Evolutionary conservation across 2,888 invertebrate genomes (phyloP), one percentile per base, ranked within the genome.

Genomic region (Acholoe squamosa): DNA sequence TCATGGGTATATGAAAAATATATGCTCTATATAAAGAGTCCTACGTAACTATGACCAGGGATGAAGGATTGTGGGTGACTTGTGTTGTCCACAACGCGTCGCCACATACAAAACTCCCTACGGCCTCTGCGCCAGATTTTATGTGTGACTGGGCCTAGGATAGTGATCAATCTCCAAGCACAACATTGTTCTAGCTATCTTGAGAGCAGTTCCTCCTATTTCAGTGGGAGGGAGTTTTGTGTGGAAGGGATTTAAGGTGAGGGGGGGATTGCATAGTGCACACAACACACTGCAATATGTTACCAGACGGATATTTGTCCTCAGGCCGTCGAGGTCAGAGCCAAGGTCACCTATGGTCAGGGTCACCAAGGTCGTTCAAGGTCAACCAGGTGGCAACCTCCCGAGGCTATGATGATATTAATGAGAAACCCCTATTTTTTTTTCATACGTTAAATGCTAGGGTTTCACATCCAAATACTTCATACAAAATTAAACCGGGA

Each of bases 1-100:
- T 43, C n/a, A 10, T 10, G 43, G 43, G 43, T 43, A 10, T 43
- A 43, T 7, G 3, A 61, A 61, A 61, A 77, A 90, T 16, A 43
- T 91, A 95, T 92, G 19, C 19, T 43, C 3, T 43, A 52, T 52
- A 84, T 0, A 25, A 54, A 28, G 52, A 28, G 0, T 43, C 25
- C 54, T 61, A 61, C 43, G 43, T 43, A 10, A 3, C 43, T 43
- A 43, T 43, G 43, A 43, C 43, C 43, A 43, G 43, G 43, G 43
- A 43, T n/a, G n/a, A 61, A 61, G n/a, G 7, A n/a, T 19, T n/a
- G 16, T 76, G 31, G n/a, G n/a, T 19, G 77, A 77, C 77, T 19
- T 19, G 34, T 77, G n/a, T 19, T 77, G 34, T 19, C 77, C 31
- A 19, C 77, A 0, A 61, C 1, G 61, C 19, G 19, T 61, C 33